Conservation (phyloP, 2,797 vertebrate genomes). For the Apogon hyalosoma region DNA sequence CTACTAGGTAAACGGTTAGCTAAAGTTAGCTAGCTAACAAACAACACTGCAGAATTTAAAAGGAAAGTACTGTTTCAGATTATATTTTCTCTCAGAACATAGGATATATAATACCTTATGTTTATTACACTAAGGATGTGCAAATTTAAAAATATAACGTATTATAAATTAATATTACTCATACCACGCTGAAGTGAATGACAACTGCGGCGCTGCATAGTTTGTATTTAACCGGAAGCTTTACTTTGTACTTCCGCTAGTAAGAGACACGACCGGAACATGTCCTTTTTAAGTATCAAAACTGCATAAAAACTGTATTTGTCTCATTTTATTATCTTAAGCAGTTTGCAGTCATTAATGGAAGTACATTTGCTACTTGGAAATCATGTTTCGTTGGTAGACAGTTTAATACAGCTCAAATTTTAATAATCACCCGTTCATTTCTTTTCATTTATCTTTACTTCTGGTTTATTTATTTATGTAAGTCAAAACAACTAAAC, state of each 20-base stretch:
- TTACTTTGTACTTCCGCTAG: constrained; percentile 13
- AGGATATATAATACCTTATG: fast-evolving
- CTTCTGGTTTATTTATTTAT: too few relatives aligned
- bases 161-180: constrained; percentile 5
- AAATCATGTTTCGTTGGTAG: too few relatives aligned
- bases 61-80: fast-evolving
- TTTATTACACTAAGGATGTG: fast-evolving
- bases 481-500: too few relatives aligned
- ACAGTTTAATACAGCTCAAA: too few relatives aligned
- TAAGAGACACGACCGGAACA: neutral
- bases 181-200: constrained; percentile 69
- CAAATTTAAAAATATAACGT: neutral
- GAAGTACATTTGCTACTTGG: too few relatives aligned
- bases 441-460: too few relatives aligned
- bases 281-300: too few relatives aligned
- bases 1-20: constrained; percentile 46
- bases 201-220: constrained; percentile 63
- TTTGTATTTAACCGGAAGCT: constrained; percentile 73
- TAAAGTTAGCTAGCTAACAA: constrained; percentile 38
- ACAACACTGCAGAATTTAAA: neutral
- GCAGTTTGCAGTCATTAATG: too few relatives aligned
- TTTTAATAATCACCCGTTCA: too few relatives aligned
- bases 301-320: too few relatives aligned
- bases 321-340: too few relatives aligned
- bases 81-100: fast-evolving